Conservation (phyloP, 2,888 invertebrate genomes). For the Scaptomyza reducta region DNA sequence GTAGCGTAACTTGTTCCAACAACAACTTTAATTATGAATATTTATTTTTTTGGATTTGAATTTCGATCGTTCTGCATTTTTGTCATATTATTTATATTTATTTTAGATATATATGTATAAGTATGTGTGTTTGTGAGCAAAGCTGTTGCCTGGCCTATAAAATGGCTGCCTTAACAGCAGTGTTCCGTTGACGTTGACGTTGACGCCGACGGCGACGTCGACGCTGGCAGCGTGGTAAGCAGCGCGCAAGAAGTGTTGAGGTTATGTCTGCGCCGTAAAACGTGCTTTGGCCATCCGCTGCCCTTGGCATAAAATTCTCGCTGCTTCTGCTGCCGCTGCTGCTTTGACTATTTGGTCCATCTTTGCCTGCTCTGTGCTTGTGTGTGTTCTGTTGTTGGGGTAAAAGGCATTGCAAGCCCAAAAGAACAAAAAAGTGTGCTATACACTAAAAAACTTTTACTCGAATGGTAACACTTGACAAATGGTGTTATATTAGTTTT, state of each 20-base stretch:
- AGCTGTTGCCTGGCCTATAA: conserved; percentile 79
- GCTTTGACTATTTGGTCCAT: background rate
- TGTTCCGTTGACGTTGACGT: conserved; percentile 47
- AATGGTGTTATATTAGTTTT: background rate
- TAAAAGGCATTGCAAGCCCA: background rate
- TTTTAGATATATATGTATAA: conserved; percentile 9
- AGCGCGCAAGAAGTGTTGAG: conserved; percentile 78
- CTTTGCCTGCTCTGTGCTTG: conserved; percentile 2
- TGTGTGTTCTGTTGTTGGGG: conserved; percentile 1
- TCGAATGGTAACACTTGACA: background rate
- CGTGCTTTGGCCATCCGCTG: conserved; percentile 67
- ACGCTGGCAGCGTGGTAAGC: conserved; percentile 76
- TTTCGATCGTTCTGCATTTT: conserved; percentile 16
- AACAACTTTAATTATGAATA: background rate
- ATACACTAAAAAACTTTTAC: conserved; percentile 4
- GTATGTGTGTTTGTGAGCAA: conserved; percentile 30
- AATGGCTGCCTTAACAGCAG: conserved; percentile 67
- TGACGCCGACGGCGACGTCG: conserved; percentile 7
- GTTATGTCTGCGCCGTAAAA: conserved; percentile 79
- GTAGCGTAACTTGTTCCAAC: conserved; percentile 8
- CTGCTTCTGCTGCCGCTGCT: conserved; percentile 19
- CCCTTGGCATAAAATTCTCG: conserved; percentile 65
- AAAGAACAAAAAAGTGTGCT: background rate
- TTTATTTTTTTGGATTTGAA: background rate
- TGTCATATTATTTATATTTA: too few species aligned